These are phyloP conservation scores for Lineus longissimus DNA, from an alignment of 1,140 invertebrate species.

Conservation along the genomic window DNA sequence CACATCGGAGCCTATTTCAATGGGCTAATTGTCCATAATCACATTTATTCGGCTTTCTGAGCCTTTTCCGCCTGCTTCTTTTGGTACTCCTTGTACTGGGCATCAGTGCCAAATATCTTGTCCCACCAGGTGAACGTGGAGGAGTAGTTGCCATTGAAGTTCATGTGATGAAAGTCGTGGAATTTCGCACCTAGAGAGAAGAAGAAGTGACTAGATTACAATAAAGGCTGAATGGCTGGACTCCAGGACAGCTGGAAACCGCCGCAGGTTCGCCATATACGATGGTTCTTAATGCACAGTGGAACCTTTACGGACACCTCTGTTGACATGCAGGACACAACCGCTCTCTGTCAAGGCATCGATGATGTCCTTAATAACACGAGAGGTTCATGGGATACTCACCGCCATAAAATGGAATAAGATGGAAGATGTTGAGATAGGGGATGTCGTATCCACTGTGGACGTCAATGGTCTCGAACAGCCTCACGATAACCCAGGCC, in stretches of 20 bases:
- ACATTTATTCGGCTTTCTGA: conserved; percentile 15
- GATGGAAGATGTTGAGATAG: conserved; percentile 39
- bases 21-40: background rate
- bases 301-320: no score
- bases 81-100: conserved; percentile 34
- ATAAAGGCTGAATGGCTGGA: no score
- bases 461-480: conserved; percentile 46
- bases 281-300: no score
- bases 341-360: no score
- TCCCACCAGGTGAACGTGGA: conserved; percentile 48
- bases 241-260: no score
- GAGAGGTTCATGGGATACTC: background rate
- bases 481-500: conserved; percentile 37
- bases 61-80: conserved; percentile 9
- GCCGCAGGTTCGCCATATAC: no score
- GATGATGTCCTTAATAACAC: no score
- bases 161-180: conserved; percentile 47
- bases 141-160: conserved; percentile 44
- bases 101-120: conserved; percentile 40
- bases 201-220: background rate
- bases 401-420: conserved; percentile 44
- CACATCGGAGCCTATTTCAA: no score
- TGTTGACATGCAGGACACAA: no score
- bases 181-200: conserved; percentile 33
- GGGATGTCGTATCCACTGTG: conserved; percentile 46